phyloP scores from a whole-genome alignment of 2,888 invertebrate species.

The Drosophila robusta region DNA sequence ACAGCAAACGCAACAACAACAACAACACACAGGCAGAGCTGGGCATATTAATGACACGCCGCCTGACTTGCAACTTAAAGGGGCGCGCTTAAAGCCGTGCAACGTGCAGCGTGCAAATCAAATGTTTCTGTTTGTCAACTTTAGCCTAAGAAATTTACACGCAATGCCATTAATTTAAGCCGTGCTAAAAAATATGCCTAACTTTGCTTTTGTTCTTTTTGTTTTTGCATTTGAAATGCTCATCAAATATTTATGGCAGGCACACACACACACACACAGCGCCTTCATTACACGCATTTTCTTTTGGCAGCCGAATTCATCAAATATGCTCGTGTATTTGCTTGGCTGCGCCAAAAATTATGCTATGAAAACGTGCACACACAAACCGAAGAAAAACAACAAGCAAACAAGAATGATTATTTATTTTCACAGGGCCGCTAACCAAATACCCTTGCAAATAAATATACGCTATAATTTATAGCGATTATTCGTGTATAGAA shows the following conservation, averaged over 20 bases:
- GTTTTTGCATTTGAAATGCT: constrained; percentile 38
- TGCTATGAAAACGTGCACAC: constrained; percentile 49
- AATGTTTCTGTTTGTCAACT: constrained; percentile 7
- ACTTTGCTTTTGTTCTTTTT: constrained; percentile 10
- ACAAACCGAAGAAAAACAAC: constrained; percentile 24
- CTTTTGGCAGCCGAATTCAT: constrained; percentile 48
- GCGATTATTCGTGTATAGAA: too few relatives aligned
- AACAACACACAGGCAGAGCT: constrained; percentile 14
- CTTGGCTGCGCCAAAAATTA: constrained; percentile 63
- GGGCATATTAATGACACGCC: constrained; percentile 65
- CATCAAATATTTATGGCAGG: constrained; percentile 52
- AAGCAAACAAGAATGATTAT: background rate
- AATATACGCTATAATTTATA: too few relatives aligned
- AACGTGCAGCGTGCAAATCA: constrained; percentile 11
- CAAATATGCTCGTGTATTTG: constrained; percentile 56
- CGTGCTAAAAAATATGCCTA: constrained; percentile 15
- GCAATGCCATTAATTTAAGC: background rate
- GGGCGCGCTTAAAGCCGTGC: constrained; percentile 29
- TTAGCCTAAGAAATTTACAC: background rate
- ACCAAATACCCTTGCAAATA: constrained; percentile 4
- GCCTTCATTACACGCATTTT: constrained; percentile 15
- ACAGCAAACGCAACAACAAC: constrained; percentile 7
- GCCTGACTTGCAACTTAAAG: constrained; percentile 53
- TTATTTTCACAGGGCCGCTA: background rate
- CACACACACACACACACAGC: constrained; percentile 15